Evolutionary conservation across 1,140 invertebrate genomes (phyloP), one percentile per base, ranked within the genome.

Genomic region (Drosophila kurseongensis): DNA sequence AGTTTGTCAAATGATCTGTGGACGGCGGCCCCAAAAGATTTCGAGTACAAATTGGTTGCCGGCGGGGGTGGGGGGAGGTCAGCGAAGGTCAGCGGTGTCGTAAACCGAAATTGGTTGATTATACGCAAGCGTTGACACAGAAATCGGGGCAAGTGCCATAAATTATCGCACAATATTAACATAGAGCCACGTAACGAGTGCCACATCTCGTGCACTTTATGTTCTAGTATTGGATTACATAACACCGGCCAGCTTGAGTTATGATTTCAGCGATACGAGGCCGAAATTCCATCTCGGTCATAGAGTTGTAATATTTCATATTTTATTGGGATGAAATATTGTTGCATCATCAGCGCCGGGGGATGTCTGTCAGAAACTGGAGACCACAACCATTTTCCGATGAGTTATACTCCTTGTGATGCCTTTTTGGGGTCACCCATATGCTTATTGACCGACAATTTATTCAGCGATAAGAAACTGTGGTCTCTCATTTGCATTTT

Each of bases 51-150:
- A 73, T 74, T 61, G 71, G 55, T 9, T 58, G 51, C 48, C 13
- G 1, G 1, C 7, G 44, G 16, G n/a, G 36, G 47, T 4, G 62
- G 44, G 4, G 41, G 54, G 44, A 38, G 75, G 74, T 86, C 80
- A 79, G 57, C 61, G 62, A 88, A 86, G 82, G 83, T 86, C 83
- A 79, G 62, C 47, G 42, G 29, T 72, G 84, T 83, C 80, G 66
- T 88, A 89, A 89, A 86, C 75, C 78, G 69, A 76, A 86, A 79
- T 83, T 76, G 79, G 71, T 86, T 85, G 77, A 80, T 77, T 80
- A 80, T 85, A 74, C 55, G 44, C 45, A 10, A 35, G 73, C 68
- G 76, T 60, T 86, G 81, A 85, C 81, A 85, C 55, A 65, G 65
- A 84, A 78, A 67, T 85, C 83, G 62, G 61, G 56, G 41, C 69